A percentile compares a stretch with the other conserved stretches of the same genome.
Conservation (phyloP, 2,113 vertebrate species). For the Verasper variegatus region DNA sequence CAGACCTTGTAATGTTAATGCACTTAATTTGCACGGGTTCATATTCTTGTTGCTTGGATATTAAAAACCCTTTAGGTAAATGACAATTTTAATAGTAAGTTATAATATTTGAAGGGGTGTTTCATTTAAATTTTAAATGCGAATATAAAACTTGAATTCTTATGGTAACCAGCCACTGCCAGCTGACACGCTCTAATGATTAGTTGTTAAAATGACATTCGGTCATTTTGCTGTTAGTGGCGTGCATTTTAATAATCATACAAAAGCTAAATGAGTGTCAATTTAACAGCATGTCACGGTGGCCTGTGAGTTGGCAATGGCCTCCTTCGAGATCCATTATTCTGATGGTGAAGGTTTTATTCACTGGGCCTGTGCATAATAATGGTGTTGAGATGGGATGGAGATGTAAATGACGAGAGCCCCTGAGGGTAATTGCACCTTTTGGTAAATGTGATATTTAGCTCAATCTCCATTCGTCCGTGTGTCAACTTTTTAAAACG, state of each 20-base stretch:
- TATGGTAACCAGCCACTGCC: slow-evolving; percentile 1
- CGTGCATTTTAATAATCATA: slow-evolving; percentile 46
- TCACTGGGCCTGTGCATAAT: slow-evolving; percentile 27
- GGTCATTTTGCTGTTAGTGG: slow-evolving; percentile 37
- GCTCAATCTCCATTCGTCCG: neutral
- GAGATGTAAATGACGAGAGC: slow-evolving; percentile 28
- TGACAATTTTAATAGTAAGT: slow-evolving; percentile 19
- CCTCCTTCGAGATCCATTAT: slow-evolving; percentile 57
- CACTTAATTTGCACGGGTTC: neutral
- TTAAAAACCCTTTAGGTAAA: slow-evolving; percentile 20
- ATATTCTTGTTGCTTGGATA: slow-evolving; percentile 2
- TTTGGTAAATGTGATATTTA: slow-evolving; percentile 5
- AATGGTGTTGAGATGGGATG: slow-evolving; percentile 9
- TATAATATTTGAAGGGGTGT: slow-evolving; percentile 31
- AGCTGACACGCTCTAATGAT: slow-evolving; percentile 44
- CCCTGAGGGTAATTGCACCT: slow-evolving; percentile 1
- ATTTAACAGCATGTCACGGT: slow-evolving; percentile 34
- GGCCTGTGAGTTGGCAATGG: slow-evolving; percentile 27
- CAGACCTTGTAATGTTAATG: neutral
- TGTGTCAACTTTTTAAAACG: neutral
- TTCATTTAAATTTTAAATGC: slow-evolving; percentile 45
- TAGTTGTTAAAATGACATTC: slow-evolving; percentile 49
- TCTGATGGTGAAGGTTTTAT: slow-evolving; percentile 40
- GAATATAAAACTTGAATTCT: slow-evolving; percentile 42
- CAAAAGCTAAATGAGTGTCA: slow-evolving; percentile 46